Conservation (phyloP, 2,113 vertebrate species). For the Aldabrachelys gigantea region DNA sequence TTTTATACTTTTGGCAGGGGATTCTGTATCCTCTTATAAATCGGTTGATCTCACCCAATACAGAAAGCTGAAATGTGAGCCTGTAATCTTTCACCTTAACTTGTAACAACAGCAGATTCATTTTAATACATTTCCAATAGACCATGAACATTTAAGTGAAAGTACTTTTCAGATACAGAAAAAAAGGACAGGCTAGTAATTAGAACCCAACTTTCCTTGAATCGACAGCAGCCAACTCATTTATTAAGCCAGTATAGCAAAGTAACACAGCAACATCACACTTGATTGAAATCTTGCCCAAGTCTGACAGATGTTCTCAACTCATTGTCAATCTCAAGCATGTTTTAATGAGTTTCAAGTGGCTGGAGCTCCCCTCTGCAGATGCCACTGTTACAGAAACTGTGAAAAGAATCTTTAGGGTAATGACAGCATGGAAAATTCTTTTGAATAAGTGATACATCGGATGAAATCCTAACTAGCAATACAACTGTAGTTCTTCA, state of each 20-base stretch:
- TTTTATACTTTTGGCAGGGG: background rate
- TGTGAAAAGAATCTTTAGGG: constrained; percentile 60
- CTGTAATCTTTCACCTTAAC: background rate
- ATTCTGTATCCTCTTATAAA: background rate
- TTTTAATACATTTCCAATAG: constrained; percentile 47
- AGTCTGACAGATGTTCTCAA: constrained; percentile 82
- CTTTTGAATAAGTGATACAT: constrained; percentile 46
- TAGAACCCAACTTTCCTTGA: constrained; percentile 69
- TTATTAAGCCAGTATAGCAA: constrained; percentile 81
- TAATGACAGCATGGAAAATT: constrained; percentile 56
- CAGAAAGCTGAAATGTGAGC: background rate
- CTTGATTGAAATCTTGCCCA: constrained; percentile 83
- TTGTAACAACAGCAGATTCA: constrained; percentile 28
- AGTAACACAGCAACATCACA: constrained; percentile 75
- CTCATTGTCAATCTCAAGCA: constrained; percentile 82
- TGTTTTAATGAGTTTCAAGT: constrained; percentile 83
- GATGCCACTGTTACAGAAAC: constrained; percentile 74
- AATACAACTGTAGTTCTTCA: background rate
- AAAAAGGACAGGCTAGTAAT: constrained; percentile 65
- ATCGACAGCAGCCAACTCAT: constrained; percentile 75
- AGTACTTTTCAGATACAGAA: constrained; percentile 50
- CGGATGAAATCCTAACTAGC: constrained; percentile 37
- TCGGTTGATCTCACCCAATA: background rate
- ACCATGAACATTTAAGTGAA: constrained; percentile 51
- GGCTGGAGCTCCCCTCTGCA: constrained; percentile 71